Conservation (phyloP, 2,888 invertebrate genomes). For the Poecilus cupreus region DNA sequence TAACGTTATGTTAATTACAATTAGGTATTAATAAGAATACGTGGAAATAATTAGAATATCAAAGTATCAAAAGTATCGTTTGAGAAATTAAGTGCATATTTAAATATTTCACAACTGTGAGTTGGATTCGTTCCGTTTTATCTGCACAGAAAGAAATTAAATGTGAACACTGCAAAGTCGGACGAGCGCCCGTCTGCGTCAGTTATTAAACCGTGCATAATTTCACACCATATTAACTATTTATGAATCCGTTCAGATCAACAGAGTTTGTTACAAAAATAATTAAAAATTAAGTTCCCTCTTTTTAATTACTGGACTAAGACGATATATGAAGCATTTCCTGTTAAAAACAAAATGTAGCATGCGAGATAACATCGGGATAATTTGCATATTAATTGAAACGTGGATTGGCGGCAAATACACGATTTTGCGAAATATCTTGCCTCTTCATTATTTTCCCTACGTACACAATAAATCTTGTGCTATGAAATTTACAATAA, state of each 20-base stretch:
- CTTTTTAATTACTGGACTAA: conserved; percentile 45
- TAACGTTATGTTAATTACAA: no score
- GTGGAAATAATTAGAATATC: background rate
- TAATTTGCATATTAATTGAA: conserved; percentile 49
- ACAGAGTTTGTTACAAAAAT: conserved; percentile 47
- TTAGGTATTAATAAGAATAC: background rate
- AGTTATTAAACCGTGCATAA: conserved; percentile 30
- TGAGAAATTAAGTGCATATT: background rate
- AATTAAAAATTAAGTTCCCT: conserved; percentile 43
- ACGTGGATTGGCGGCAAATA: conserved; percentile 38
- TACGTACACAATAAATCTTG: conserved; percentile 8
- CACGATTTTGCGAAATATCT: conserved; percentile 38
- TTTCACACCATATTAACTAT: conserved; percentile 40
- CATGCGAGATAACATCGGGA: conserved; percentile 18
- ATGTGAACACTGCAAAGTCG: background rate
- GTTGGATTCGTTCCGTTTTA: background rate
- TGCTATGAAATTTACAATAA: conserved; percentile 12
- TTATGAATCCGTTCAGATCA: conserved; percentile 28
- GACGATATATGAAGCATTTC: conserved; percentile 44
- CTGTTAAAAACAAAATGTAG: conserved; percentile 47
- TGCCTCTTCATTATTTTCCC: conserved; percentile 28
- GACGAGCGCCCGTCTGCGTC: background rate
- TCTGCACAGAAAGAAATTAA: background rate
- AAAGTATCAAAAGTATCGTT: background rate
- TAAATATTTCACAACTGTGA: background rate